Evolutionary conservation across 2,888 invertebrate species (phyloP), one percentile per base, ranked within the genome.

Genomic region (Drosophila sordidapex): DNA sequence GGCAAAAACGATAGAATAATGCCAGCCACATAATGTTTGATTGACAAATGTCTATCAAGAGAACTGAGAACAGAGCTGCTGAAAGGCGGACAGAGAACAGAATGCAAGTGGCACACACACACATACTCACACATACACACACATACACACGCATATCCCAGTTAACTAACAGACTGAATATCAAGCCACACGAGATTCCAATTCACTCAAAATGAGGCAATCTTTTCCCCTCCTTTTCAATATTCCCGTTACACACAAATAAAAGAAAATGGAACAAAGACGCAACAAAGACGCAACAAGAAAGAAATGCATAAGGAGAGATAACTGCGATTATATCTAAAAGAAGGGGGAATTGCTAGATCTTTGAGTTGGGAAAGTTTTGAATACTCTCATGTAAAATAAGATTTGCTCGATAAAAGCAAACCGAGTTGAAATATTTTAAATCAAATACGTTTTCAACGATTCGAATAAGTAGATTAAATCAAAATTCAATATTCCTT

Each of bases 41-140:
- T 90, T 90, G 90, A 85, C 91, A 89, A 86, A 78, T 78, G 81
- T 89, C 89, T 79, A 87, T 91, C 83, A 84, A 57, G 33, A 18
- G 53, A 13, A 27, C n/a, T n/a, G 35, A 48, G 52, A 53, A 43
- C 11, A 63, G 53, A 52, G 53, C 15, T 15, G 46, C 46, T 46
- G 36, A 58, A 66, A 59, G 43, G n/a, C 38, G 18, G 27, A 21
- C 38, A 29, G n/a, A 31, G 1, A 38, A 51, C 29, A 31, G 51
- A 29, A 8, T 5, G 11, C 49, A 29, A 49, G 38, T 31, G 31
- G 27, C 29, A 11, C 18, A 79, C 67, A 60, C 62, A 68, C 62
- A 11, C 64, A 36, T 27, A 10, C 18, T 75, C 70, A 60, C 60
- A 68, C 65, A 11, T 10, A 21, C 25, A 27, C 2, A n/a, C 53